These are phyloP conservation scores for Parazoanthus swiftii DNA, from an alignment of 92 coral and sea anemone genomes.

Conservation along the genomic window DNA sequence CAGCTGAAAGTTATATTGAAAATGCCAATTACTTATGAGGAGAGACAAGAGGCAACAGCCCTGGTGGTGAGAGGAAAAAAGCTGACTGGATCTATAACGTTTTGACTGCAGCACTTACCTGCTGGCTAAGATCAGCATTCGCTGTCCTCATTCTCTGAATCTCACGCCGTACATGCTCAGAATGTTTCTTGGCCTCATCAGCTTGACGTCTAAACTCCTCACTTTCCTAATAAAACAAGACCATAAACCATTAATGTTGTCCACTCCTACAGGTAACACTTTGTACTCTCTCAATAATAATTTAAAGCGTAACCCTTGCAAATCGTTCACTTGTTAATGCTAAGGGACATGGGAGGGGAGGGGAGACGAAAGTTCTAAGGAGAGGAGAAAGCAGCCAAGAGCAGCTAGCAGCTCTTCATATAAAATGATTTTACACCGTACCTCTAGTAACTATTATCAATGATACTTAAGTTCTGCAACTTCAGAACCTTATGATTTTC, in stretches of 20 bases:
- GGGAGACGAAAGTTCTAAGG: neutral
- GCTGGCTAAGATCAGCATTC: slow-evolving; percentile 86
- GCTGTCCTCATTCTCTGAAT: slow-evolving; percentile 79
- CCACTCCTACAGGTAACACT: neutral
- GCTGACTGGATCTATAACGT: neutral
- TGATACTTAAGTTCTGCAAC: too few species aligned
- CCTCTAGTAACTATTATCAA: too few species aligned
- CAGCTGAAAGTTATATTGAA: too few species aligned
- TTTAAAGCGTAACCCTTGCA: neutral
- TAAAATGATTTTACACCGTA: too few species aligned
- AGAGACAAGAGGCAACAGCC: too few species aligned
- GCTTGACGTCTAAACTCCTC: slow-evolving; percentile 66
- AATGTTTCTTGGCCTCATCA: slow-evolving; percentile 72
- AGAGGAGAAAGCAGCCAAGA: too few species aligned
- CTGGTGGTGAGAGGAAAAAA: too few species aligned
- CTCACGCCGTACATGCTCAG: slow-evolving; percentile 82
- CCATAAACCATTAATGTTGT: too few species aligned
- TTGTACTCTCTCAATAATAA: neutral
- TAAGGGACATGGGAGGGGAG: neutral
- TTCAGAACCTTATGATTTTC: too few species aligned
- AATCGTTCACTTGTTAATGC: neutral
- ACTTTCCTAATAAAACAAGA: slow-evolving; percentile 66
- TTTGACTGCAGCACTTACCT: slow-evolving; percentile 56
- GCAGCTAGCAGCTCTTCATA: neutral
- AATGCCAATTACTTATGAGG: too few species aligned